phyloP scores from a whole-genome alignment of 2,888 invertebrate genomes.

The Salticus scenicus region DNA sequence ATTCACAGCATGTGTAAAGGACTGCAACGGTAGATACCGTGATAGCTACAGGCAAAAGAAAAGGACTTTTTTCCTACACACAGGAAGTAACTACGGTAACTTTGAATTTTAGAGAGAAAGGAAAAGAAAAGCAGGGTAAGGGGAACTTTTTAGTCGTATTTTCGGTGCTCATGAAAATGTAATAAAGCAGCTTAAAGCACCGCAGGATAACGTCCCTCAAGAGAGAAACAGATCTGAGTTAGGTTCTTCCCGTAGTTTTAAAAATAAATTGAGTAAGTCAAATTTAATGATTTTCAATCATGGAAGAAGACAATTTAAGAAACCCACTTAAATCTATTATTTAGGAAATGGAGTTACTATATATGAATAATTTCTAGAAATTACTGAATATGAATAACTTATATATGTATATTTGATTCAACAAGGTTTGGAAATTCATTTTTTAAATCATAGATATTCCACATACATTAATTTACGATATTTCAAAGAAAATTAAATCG shows the following conservation, averaged over 20 bases:
- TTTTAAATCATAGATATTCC: too few species aligned
- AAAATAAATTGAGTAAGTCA: neutral
- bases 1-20: constrained; percentile 2
- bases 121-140: neutral
- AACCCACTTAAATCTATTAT: too few species aligned
- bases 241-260: neutral
- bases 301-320: neutral
- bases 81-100: neutral
- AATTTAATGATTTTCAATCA: neutral
- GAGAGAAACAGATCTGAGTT: neutral
- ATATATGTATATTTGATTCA: too few species aligned
- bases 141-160: neutral
- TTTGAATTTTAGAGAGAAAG: neutral
- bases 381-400: too few species aligned
- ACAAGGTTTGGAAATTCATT: too few species aligned
- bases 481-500: too few species aligned
- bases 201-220: neutral
- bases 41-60: neutral
- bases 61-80: neutral
- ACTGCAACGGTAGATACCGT: neutral
- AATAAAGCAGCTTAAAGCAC: neutral
- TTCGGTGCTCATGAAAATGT: neutral
- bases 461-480: too few species aligned
- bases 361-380: too few species aligned
- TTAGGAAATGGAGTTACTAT: too few species aligned